Evolutionary conservation across 2,888 invertebrate genomes (phyloP), one percentile per base, ranked within the genome.

Genomic region (Agrochola lota): DNA sequence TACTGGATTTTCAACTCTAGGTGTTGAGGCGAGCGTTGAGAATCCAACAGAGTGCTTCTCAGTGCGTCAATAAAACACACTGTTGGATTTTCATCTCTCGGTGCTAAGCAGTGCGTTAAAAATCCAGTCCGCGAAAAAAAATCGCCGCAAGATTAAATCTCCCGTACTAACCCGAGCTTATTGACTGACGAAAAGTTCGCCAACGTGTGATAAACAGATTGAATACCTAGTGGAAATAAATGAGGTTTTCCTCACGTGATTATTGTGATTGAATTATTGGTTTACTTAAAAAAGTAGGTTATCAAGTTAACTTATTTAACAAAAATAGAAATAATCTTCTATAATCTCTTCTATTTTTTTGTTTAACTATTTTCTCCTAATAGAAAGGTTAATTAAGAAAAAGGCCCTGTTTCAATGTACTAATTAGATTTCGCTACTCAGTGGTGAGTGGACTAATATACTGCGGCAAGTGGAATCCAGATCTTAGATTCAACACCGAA

Each of bases 141-240:
- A 49, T 52, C 8, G 20, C 3, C 0, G 8, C 52, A 20, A 3
- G 20, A 52, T 35, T 35, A 52, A 23, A 52, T 8, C 20, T 20
- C 52, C 52, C 20, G 8, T 52, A 8, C 52, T 7, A 3, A 52
- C 20, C 49, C 20, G 52, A 2, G 8, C 52, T 52, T 20, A 52
- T 72, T 72, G 46, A 70, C 23, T 70, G 52, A 72, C 12, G 15
- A 63, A 77, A 55, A 67, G 72, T 35, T 69, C n/a, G 26, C 49
- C 62, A 43, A 8, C 43, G 30, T 64, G 60, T 49, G 35, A 67
- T 30, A 40, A 66, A 62, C 46, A 73, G 30, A 78, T 82, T 66
- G n/a, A 62, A 84, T 73, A 46, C 12, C 2, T 30, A 12, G 46
- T 35, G 46, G 55, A 59, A 73, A 71, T 70, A n/a, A 62, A 83